Percentiles rank a stretch among this genome's conserved stretches.
These are phyloP conservation scores for Loriculus beryllinus DNA, from an alignment of 2,797 vertebrate genomes.

Conservation along the genomic window DNA sequence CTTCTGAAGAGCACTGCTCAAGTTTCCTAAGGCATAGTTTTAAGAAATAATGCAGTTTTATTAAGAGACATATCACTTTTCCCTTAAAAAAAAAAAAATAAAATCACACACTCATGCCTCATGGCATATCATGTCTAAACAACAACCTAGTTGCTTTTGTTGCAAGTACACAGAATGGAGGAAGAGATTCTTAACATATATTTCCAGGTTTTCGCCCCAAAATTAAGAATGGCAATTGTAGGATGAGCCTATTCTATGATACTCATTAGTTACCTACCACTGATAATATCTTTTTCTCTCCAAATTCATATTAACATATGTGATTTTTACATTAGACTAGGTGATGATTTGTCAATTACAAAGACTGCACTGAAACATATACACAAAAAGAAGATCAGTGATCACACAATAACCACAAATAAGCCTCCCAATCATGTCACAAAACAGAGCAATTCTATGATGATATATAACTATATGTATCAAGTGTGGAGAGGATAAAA, in stretches of 20 bases:
- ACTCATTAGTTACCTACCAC: not conserved
- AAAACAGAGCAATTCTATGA: not conserved
- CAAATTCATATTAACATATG: not conserved
- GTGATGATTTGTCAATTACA: not conserved
- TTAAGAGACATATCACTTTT: not conserved
- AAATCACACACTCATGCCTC: rapidly evolving
- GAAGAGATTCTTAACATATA: not conserved
- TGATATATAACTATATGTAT: not conserved
- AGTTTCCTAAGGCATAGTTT: not conserved
- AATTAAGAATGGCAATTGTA: not conserved
- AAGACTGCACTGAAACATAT: not conserved
- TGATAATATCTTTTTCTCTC: not conserved
- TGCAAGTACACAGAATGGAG: not conserved
- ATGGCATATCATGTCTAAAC: not conserved
- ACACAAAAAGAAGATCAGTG: not conserved
- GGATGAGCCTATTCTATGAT: not conserved
- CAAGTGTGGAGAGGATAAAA: not conserved
- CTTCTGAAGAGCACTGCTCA: not conserved
- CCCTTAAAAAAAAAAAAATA: not conserved
- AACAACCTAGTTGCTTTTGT: not conserved
- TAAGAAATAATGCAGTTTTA: not conserved
- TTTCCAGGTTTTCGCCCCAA: not conserved
- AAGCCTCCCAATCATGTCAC: not conserved
- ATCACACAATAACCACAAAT: not conserved
- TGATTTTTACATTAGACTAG: not conserved